phyloP scores from a whole-genome alignment of 2,888 invertebrate species.

The Pristionchus maxplancki region DNA sequence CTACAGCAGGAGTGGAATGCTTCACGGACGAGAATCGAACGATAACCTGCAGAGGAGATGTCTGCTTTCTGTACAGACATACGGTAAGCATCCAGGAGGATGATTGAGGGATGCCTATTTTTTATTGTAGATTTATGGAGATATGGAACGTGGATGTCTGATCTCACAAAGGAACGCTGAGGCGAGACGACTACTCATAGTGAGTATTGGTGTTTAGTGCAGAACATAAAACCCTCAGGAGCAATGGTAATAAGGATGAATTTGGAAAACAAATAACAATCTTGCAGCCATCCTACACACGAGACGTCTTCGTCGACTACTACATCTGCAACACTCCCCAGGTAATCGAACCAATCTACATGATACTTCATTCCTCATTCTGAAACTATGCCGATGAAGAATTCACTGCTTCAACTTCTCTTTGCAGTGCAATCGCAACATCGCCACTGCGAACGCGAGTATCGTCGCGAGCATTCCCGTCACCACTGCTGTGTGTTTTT shows the following conservation, averaged over 20 bases:
- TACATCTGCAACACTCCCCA: slow-evolving; percentile 37
- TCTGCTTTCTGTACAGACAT: slow-evolving; percentile 35
- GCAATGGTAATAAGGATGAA: too few species aligned
- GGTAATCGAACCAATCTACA: not conserved
- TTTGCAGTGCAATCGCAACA: slow-evolving; percentile 45
- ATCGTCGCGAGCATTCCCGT: not conserved
- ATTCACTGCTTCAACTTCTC: too few species aligned
- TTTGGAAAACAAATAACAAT: not conserved
- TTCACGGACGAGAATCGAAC: slow-evolving; percentile 39
- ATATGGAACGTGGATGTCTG: slow-evolving; percentile 6
- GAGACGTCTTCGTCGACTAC: slow-evolving; percentile 47
- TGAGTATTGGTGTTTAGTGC: too few species aligned
- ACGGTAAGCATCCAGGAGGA: not conserved
- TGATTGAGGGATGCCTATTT: not conserved
- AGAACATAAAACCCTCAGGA: too few species aligned
- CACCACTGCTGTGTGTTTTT: not conserved
- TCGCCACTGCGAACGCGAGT: slow-evolving; percentile 27
- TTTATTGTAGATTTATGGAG: not conserved
- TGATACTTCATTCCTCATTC: too few species aligned
- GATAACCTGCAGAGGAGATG: slow-evolving; percentile 38
- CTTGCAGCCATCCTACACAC: slow-evolving; percentile 23
- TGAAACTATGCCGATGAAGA: too few species aligned
- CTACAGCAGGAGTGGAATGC: slow-evolving; percentile 11
- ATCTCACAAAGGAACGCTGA: slow-evolving; percentile 17
- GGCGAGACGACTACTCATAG: slow-evolving; percentile 3